Conservation (phyloP, 2,113 vertebrate genomes). For the Triplophysa tibetana region DNA sequence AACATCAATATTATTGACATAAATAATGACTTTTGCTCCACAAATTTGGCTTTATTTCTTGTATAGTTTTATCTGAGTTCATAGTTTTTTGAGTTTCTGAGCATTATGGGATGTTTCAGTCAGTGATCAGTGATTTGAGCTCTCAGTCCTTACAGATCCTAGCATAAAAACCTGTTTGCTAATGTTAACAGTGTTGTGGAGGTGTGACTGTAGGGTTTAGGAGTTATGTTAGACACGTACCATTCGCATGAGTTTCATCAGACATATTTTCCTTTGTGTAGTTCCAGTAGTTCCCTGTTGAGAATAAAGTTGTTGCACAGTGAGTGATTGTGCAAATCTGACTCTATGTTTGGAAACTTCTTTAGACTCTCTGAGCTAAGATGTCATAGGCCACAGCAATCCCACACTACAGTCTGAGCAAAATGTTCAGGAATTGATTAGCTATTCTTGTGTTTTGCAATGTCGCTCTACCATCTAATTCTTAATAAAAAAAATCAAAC, state of each 20-base stretch:
- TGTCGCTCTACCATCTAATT: not conserved
- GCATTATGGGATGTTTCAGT: no score
- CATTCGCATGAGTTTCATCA: not conserved
- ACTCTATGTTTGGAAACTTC: not conserved
- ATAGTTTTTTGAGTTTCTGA: not conserved
- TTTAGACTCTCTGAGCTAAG: not conserved
- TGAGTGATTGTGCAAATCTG: not conserved
- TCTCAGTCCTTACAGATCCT: not conserved
- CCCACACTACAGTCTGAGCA: not conserved
- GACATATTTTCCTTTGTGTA: not conserved
- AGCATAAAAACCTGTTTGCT: not conserved
- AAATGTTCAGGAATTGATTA: slow-evolving; percentile 28
- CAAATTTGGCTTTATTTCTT: no score
- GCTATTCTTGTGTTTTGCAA: not conserved
- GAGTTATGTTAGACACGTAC: not conserved
- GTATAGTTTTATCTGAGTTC: no score
- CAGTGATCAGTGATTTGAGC: not conserved
- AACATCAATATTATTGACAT: no score
- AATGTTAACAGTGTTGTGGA: no score
- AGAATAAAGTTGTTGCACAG: not conserved
- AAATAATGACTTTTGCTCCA: no score
- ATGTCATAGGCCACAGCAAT: not conserved
- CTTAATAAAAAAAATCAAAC: not conserved
- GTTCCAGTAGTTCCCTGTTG: not conserved
- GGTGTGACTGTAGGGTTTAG: not conserved